Evolutionary conservation across 2,113 vertebrate genomes (phyloP).

Genomic region (Myiozetetes cayanensis): DNA sequence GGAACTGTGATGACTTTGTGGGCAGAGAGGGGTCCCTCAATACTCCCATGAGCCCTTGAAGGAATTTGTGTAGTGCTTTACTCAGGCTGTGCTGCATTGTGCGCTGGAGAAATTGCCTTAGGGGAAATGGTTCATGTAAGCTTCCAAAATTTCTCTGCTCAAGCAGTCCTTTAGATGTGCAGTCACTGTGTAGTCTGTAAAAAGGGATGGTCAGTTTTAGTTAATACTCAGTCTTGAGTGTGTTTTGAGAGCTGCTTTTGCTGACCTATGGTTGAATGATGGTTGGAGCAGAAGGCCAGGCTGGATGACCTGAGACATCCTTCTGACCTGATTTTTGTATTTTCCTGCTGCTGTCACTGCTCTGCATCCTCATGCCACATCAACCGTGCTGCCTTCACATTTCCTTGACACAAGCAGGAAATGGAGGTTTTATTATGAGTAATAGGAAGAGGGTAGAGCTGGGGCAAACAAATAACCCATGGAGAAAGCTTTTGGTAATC

Average conservation of each 20-base stretch:
- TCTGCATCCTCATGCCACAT: neutral
- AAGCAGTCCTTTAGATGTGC: fast-evolving
- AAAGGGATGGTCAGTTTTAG: fast-evolving
- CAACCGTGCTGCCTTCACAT: neutral
- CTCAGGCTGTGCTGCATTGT: fast-evolving
- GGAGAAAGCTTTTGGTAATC: neutral
- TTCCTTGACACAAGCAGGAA: neutral
- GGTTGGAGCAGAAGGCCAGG: neutral
- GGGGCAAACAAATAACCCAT: neutral
- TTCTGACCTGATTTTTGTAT: neutral
- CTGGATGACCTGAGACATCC: neutral
- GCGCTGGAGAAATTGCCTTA: fast-evolving
- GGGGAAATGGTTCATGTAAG: neutral
- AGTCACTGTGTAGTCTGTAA: neutral
- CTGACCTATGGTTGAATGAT: fast-evolving
- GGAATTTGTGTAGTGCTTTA: fast-evolving
- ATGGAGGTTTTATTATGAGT: fast-evolving
- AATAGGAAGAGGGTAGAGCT: neutral
- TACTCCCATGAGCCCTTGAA: fast-evolving
- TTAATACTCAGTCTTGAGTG: neutral
- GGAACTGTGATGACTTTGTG: neutral
- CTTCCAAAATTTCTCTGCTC: neutral
- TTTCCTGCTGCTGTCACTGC: neutral
- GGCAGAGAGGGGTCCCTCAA: neutral
- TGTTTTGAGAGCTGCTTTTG: neutral